Evolutionary conservation across 2,888 invertebrate genomes (phyloP).

Genomic region (Lasioglossum zephyrum): DNA sequence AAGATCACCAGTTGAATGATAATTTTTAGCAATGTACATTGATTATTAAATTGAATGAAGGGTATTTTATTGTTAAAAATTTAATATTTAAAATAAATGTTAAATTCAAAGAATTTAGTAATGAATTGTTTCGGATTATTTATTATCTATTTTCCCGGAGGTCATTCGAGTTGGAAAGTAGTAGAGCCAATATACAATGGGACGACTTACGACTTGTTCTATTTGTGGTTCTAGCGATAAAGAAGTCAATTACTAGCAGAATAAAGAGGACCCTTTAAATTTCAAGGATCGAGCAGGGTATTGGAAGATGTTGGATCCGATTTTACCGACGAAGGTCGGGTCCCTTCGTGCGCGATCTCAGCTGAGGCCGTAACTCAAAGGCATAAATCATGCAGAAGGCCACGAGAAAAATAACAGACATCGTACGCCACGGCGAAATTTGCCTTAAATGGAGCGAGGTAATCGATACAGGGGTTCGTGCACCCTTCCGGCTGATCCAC

Average conservation of each 20-base stretch:
- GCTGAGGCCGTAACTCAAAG: slow-evolving; percentile 15
- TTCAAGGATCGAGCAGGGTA: background rate
- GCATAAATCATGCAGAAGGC: slow-evolving; percentile 56
- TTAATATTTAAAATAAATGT: too few relatives aligned
- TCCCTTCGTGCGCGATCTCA: slow-evolving; percentile 23
- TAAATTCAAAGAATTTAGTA: too few relatives aligned
- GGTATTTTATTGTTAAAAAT: too few relatives aligned
- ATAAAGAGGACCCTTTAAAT: slow-evolving; percentile 1
- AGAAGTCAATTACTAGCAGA: slow-evolving; percentile 11
- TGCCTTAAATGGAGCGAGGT: slow-evolving; percentile 42
- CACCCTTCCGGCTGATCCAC: background rate
- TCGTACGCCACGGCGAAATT: slow-evolving; percentile 42
- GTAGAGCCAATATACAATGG: background rate
- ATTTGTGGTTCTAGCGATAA: background rate
- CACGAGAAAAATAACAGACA: slow-evolving; percentile 43
- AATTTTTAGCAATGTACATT: too few relatives aligned
- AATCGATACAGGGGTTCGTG: slow-evolving; percentile 53
- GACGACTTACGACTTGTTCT: background rate
- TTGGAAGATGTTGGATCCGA: slow-evolving; percentile 21
- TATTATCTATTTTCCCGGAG: background rate
- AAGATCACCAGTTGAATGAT: too few relatives aligned
- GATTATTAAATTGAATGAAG: too few relatives aligned
- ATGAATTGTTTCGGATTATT: background rate
- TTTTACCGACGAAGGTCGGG: slow-evolving; percentile 36
- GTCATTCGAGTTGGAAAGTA: background rate